phyloP scores from a whole-genome alignment of 1,140 invertebrate genomes.

The Drosophila takahashii region DNA sequence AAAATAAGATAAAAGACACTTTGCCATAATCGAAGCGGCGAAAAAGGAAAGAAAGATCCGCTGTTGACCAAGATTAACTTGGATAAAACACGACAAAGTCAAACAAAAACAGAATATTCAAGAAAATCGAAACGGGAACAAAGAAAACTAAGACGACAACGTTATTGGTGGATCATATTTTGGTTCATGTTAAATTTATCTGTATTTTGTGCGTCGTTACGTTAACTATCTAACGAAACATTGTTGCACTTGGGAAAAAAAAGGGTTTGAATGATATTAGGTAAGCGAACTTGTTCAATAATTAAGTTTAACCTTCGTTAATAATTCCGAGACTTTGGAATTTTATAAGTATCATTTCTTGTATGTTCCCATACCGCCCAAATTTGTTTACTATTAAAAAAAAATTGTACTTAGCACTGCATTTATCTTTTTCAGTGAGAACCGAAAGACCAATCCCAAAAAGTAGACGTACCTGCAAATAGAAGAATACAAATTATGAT shows the following conservation, averaged over 20 bases:
- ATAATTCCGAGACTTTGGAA: no score
- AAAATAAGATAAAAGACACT: constrained; percentile 56
- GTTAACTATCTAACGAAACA: background rate
- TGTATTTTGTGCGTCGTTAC: background rate
- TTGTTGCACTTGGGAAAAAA: no score
- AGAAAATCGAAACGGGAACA: constrained; percentile 8
- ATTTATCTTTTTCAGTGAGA: constrained; percentile 45
- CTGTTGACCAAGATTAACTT: constrained; percentile 43
- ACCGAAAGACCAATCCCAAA: constrained; percentile 10
- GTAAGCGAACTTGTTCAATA: no score
- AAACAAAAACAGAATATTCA: constrained; percentile 20
- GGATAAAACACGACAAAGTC: constrained; percentile 24
- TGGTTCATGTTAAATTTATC: background rate
- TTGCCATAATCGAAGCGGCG: constrained; percentile 31
- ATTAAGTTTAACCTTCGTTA: no score
- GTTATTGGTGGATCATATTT: background rate
- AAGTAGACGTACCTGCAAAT: constrained; percentile 58
- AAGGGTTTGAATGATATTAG: no score
- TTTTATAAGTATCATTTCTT: background rate
- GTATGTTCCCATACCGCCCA: background rate
- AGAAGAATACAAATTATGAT: constrained; percentile 62
- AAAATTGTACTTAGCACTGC: constrained; percentile 63
- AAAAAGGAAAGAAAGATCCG: constrained; percentile 5
- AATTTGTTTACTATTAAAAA: constrained; percentile 10
- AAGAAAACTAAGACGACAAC: constrained; percentile 1